Evolutionary conservation across 2,113 vertebrate genomes (phyloP).

Genomic region (Albula glossodonta): DNA sequence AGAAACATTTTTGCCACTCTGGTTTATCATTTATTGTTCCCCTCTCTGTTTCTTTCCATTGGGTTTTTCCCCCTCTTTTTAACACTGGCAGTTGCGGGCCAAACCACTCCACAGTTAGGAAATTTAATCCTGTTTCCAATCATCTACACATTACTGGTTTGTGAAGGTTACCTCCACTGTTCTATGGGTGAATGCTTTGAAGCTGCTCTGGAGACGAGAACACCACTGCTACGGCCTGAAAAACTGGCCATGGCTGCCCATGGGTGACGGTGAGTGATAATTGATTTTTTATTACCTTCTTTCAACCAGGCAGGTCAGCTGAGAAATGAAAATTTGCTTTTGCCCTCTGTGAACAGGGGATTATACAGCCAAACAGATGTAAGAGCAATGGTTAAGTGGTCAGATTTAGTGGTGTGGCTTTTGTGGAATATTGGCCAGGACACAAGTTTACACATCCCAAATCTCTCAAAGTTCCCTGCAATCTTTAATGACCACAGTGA

Average conservation of each 20-base stretch:
- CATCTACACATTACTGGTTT: constrained; percentile 46
- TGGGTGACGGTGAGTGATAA: constrained; percentile 29
- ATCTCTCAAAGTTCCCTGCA: background rate
- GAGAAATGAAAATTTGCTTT: too few species aligned
- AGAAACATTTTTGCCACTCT: constrained; percentile 55
- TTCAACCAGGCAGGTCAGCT: background rate
- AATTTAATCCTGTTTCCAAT: constrained; percentile 49
- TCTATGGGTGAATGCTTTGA: constrained; percentile 33
- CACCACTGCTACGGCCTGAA: constrained; percentile 26
- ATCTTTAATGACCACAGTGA: background rate
- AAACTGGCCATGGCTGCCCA: constrained; percentile 27
- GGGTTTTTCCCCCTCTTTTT: constrained; percentile 32
- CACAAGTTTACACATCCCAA: background rate
- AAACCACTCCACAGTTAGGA: constrained; percentile 52
- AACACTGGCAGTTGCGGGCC: constrained; percentile 51
- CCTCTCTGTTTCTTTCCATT: constrained; percentile 42
- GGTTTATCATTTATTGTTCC: constrained; percentile 42
- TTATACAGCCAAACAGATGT: too few species aligned
- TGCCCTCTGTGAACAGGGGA: too few species aligned
- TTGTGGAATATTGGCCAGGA: background rate
- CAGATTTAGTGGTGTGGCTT: background rate
- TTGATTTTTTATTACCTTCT: constrained; percentile 31
- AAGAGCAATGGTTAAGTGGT: too few species aligned
- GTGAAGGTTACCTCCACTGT: constrained; percentile 43
- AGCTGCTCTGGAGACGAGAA: constrained; percentile 40